phyloP scores from a whole-genome alignment of 1,140 invertebrate species.

The Uloborus diversus region DNA sequence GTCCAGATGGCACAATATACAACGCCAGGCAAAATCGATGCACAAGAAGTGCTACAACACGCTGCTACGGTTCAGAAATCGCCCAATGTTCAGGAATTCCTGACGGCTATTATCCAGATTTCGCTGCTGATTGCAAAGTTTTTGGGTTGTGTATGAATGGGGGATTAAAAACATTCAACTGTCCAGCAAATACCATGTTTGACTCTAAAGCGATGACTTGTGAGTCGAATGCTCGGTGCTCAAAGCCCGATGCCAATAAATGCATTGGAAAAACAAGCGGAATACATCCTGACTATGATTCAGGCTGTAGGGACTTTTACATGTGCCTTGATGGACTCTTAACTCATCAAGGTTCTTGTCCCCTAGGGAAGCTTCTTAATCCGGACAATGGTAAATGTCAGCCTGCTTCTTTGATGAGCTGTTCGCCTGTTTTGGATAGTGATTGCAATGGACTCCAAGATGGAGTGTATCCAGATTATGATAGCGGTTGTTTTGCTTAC shows the following conservation, averaged over 20 bases:
- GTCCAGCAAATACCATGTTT: slow-evolving; percentile 56
- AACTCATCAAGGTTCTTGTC: slow-evolving; percentile 69
- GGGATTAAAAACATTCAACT: slow-evolving; percentile 48
- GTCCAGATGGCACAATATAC: slow-evolving; percentile 62
- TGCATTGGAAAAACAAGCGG: slow-evolving; percentile 47
- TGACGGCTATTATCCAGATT: slow-evolving; percentile 66
- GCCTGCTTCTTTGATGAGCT: slow-evolving; percentile 60
- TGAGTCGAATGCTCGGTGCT: background rate
- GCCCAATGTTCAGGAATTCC: slow-evolving; percentile 65
- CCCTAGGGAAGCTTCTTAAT: slow-evolving; percentile 70
- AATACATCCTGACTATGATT: slow-evolving; percentile 67
- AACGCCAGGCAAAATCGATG: slow-evolving; percentile 37
- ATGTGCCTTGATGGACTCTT: slow-evolving; percentile 70
- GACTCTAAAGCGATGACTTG: slow-evolving; percentile 27
- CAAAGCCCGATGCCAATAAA: slow-evolving; percentile 1
- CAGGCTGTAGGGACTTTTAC: slow-evolving; percentile 70
- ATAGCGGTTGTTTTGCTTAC: slow-evolving; percentile 69
- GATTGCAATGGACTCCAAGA: slow-evolving; percentile 62
- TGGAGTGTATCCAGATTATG: slow-evolving; percentile 69
- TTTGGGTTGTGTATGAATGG: slow-evolving; percentile 52
- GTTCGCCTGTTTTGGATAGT: slow-evolving; percentile 56
- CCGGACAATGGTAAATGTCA: slow-evolving; percentile 66
- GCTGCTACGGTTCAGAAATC: background rate
- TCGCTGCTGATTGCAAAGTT: slow-evolving; percentile 58
- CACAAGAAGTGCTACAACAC: background rate